Conservation (phyloP, 2,113 vertebrate species). For the Tetraodon nigroviridis region DNA sequence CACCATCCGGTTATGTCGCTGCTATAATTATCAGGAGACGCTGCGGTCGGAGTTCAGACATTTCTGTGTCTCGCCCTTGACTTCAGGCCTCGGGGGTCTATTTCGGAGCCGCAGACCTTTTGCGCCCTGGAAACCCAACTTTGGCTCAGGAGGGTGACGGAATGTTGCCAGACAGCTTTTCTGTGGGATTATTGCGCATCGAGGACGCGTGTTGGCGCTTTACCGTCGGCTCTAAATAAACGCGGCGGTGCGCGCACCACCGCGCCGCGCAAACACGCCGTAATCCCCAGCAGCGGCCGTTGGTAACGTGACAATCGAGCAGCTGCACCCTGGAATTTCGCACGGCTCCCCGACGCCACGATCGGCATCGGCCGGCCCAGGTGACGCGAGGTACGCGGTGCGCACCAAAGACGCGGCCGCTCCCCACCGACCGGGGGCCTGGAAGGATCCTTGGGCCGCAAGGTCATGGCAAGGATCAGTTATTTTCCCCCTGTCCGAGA, state of each 20-base stretch:
- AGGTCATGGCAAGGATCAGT: slow-evolving; percentile 58
- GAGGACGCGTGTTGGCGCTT: slow-evolving; percentile 7
- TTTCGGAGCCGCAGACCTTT: slow-evolving; percentile 55
- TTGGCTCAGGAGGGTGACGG: slow-evolving; percentile 9
- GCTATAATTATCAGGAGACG: neutral
- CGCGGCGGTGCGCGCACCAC: slow-evolving; percentile 25
- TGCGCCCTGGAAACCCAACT: slow-evolving; percentile 41
- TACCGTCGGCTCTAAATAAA: slow-evolving; percentile 41
- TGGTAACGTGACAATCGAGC: slow-evolving; percentile 69
- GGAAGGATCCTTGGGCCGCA: slow-evolving; percentile 60
- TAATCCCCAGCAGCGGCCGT: slow-evolving; percentile 56
- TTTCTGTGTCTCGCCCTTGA: slow-evolving; percentile 54
- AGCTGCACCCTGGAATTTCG: slow-evolving; percentile 62
- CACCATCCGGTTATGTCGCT: neutral
- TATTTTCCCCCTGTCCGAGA: slow-evolving; percentile 38
- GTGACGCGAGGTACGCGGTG: slow-evolving; percentile 38
- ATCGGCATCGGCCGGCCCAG: slow-evolving; percentile 30
- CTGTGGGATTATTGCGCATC: neutral
- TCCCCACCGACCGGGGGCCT: slow-evolving; percentile 33
- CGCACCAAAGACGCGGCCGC: slow-evolving; percentile 38
- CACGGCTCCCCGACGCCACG: slow-evolving; percentile 30
- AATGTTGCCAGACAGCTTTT: neutral
- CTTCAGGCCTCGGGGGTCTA: slow-evolving; percentile 53
- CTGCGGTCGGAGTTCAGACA: slow-evolving; percentile 16
- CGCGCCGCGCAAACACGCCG: slow-evolving; percentile 33